Base-by-base conservation (phyloP, 1,140 invertebrate species). In the Diuraphis noxia region DNA sequence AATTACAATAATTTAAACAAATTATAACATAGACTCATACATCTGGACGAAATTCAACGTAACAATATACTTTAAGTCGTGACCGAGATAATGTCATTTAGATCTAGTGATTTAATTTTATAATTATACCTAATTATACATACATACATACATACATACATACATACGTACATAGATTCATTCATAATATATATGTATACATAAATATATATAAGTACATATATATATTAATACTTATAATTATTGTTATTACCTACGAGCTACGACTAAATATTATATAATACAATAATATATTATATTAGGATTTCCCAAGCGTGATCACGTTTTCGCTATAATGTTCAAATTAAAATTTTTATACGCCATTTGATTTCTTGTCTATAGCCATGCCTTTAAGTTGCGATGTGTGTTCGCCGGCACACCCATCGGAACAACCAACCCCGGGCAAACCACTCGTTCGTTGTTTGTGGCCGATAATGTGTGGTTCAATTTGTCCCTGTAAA, bases 401-500 rank as follows among this genome's bases (percentile, higher is more conserved):
- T 25, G 81, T 30, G 40, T 13, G 81, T 41, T 41, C 81, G 2
- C 25, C 23, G 13, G 19, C 30, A 30, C 56, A 30, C 81, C 81
- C 38, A 30, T n/a, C 17, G 40, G 38, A 41, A 30, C 81, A 6
- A 84, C 49, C 49, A 23, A 63, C n/a, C n/a, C 8, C 17, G 36
- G 1, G 8, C 25, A 0, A 1, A n/a, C 49, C 46, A 7, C 49
- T 87, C n/a, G n/a, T n/a, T 21, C 85, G 36, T 88, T 23, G 86
- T 63, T 88, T 88, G 38, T 21, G 30, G 36, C 86, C 46, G 46
- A 88, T 88, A 88, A 56, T 88, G 38, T 52, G 52, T 36, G 86
- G 49, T 63, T 88, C 86, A 56, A 88, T 88, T 88, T 88, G 86
- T 88, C 86, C 86, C 38, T 88, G 56, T 56, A 63, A 56, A 88